phyloP scores from a whole-genome alignment of 2,797 vertebrate species.

The Falco berigora region DNA sequence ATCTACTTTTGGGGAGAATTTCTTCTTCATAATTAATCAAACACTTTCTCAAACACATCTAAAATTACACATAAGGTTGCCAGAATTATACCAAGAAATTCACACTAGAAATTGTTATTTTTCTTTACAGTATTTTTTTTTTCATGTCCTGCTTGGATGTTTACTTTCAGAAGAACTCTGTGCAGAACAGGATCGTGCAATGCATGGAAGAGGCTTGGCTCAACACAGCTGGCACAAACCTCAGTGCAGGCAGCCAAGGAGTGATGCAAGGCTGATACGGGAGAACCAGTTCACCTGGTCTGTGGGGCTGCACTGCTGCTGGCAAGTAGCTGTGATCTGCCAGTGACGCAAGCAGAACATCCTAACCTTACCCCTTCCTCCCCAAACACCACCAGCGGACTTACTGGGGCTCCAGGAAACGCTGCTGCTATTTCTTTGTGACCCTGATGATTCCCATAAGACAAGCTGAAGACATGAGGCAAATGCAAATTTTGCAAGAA shows the following conservation, averaged over 20 bases:
- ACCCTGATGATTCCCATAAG: accelerated
- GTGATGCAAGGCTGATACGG: accelerated
- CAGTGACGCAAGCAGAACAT: neutral
- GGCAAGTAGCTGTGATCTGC: neutral
- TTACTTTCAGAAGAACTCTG: neutral
- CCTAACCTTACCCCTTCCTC: neutral
- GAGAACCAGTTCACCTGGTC: neutral
- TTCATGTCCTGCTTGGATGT: neutral
- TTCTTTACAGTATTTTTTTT: neutral
- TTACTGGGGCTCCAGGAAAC: neutral
- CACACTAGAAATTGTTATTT: neutral
- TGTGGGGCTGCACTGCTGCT: no score
- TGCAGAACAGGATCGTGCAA: accelerated
- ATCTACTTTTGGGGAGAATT: neutral
- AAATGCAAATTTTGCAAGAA: neutral
- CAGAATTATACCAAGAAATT: neutral
- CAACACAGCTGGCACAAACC: neutral
- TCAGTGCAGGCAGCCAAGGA: neutral
- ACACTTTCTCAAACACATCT: neutral
- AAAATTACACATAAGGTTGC: accelerated
- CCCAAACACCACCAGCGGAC: neutral
- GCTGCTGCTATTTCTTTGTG: neutral
- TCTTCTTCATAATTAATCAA: neutral
- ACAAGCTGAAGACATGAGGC: neutral
- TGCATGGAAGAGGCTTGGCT: neutral